Percentiles rank a stretch among this genome's conserved stretches.
Conservation (phyloP, 2,113 vertebrate species). For the Mesitornis unicolor region DNA sequence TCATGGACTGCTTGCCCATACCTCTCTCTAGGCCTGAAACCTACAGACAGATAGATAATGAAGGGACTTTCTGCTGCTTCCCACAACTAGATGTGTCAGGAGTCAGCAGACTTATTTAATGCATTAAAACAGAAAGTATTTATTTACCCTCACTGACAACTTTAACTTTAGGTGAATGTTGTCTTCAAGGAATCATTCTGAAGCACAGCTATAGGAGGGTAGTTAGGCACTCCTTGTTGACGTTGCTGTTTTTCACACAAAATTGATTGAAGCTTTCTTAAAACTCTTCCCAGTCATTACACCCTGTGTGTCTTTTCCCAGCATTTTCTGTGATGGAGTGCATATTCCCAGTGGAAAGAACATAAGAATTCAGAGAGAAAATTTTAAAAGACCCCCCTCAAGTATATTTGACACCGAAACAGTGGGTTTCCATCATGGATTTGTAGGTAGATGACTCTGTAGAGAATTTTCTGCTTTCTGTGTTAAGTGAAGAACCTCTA, state of each 20-base stretch:
- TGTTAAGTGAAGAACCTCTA: background rate
- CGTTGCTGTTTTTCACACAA: background rate
- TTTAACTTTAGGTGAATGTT: background rate
- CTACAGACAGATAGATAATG: background rate
- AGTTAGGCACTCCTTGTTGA: background rate
- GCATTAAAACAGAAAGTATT: background rate
- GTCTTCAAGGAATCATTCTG: background rate
- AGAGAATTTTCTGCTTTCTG: background rate
- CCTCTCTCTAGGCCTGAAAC: accelerated
- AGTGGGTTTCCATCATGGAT: background rate
- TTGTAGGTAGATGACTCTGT: background rate
- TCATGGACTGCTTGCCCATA: background rate
- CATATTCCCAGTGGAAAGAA: background rate
- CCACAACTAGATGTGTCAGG: background rate
- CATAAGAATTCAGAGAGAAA: background rate
- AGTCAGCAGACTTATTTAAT: background rate
- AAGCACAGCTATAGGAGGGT: background rate
- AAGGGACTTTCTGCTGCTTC: background rate
- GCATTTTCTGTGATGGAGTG: background rate
- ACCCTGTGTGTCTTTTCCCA: background rate
- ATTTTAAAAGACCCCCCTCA: background rate
- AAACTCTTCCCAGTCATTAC: background rate
- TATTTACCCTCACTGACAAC: background rate
- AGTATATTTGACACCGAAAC: background rate
- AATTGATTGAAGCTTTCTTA: background rate